Conservation (phyloP, 92 coral and sea anemone species). For the Paramuricea clavata region DNA sequence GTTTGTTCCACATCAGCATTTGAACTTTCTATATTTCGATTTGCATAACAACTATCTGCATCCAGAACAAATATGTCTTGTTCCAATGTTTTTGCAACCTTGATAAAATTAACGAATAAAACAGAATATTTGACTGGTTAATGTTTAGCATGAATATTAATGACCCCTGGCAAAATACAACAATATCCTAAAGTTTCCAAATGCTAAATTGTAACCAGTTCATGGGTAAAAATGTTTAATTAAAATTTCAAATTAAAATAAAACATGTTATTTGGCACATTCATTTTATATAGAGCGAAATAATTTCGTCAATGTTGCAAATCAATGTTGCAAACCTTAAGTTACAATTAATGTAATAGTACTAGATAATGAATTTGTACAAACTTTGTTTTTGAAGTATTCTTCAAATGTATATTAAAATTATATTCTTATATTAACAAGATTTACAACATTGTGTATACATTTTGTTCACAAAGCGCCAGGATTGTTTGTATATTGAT, state of each 20-base stretch:
- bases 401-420: no score
- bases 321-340: no score
- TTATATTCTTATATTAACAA: no score
- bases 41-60: not conserved
- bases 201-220: not conserved
- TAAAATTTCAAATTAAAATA: no score
- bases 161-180: not conserved
- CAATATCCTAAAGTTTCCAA: not conserved
- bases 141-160: not conserved
- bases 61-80: not conserved
- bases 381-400: no score
- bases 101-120: not conserved
- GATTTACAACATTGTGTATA: not conserved
- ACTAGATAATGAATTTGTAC: no score
- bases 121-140: not conserved
- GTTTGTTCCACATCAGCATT: not conserved
- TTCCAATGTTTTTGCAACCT: slow-evolving; percentile 17
- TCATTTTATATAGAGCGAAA: no score
- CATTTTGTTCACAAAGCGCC: not conserved
- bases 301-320: no score
- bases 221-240: not conserved
- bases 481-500: not conserved
- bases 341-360: no score
- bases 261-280: no score
- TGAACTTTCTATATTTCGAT: not conserved